A percentile compares a stretch with the other conserved stretches of the same genome.
phyloP scores from a whole-genome alignment of 2,113 vertebrate genomes.

The Saguinus imperator region DNA sequence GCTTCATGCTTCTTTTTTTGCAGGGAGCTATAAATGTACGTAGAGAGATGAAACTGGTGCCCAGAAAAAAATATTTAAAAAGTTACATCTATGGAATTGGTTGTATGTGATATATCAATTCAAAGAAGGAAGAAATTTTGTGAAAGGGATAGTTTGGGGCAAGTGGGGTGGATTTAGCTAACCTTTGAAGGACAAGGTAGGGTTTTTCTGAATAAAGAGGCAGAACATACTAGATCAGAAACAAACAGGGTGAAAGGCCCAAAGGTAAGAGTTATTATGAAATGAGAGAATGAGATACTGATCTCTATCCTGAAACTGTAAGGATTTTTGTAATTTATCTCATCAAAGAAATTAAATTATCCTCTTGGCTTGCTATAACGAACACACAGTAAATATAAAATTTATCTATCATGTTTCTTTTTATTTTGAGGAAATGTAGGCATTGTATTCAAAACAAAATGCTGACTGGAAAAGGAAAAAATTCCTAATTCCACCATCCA shows the following conservation, averaged over 20 bases:
- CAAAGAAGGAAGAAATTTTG: neutral
- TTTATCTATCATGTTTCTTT: neutral
- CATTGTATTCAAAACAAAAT: neutral
- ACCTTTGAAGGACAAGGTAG: neutral
- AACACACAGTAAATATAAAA: neutral
- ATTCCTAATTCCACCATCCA: neutral
- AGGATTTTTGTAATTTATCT: neutral
- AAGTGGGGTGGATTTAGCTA: neutral
- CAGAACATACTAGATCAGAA: neutral
- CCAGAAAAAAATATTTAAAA: too few species aligned
- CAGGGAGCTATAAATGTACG: neutral
- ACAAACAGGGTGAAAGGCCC: neutral
- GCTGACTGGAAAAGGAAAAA: neutral
- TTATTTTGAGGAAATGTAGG: neutral
- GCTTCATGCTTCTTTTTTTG: neutral
- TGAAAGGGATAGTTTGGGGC: neutral
- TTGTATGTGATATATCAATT: neutral
- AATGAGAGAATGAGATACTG: neutral
- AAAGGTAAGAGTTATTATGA: neutral
- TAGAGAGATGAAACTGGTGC: neutral
- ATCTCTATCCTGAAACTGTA: neutral
- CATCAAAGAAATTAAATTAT: neutral
- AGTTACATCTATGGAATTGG: neutral
- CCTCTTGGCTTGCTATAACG: neutral
- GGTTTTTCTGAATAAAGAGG: neutral